phyloP scores from a whole-genome alignment of 2,797 vertebrate species.

The Lacerta viridis region DNA sequence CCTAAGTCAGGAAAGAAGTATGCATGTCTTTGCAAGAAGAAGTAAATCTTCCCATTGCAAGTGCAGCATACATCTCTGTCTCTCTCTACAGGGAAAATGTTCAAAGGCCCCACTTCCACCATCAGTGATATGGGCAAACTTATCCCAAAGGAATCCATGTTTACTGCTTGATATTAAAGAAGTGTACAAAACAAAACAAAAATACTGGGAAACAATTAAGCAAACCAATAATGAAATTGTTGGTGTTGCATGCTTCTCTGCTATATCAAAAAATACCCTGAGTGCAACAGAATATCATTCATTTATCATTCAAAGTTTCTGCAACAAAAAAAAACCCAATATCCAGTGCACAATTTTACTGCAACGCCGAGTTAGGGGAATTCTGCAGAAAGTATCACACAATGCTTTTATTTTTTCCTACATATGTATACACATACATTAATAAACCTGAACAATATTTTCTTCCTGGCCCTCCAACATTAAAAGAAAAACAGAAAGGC shows the following conservation, averaged over 20 bases:
- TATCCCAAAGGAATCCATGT: slow-evolving; percentile 29
- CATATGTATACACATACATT: slow-evolving; percentile 65
- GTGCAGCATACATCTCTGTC: background rate
- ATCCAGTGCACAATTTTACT: slow-evolving; percentile 73
- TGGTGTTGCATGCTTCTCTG: slow-evolving; percentile 70
- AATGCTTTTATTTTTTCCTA: slow-evolving; percentile 67
- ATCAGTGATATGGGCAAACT: background rate
- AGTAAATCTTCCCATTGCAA: background rate
- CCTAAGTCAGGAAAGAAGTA: background rate
- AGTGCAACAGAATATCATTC: slow-evolving; percentile 64
- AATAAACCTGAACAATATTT: slow-evolving; percentile 67
- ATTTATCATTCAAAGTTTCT: slow-evolving; percentile 72
- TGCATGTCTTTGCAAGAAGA: background rate
- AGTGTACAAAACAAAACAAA: slow-evolving; percentile 55
- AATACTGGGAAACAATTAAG: slow-evolving; percentile 56
- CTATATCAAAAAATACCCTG: slow-evolving; percentile 72
- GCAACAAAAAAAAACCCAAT: slow-evolving; percentile 68
- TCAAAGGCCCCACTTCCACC: background rate
- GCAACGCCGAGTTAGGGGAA: slow-evolving; percentile 72
- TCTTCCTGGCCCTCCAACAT: slow-evolving; percentile 77
- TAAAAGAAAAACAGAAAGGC: slow-evolving; percentile 54
- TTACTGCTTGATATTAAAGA: slow-evolving; percentile 67
- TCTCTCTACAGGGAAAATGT: background rate
- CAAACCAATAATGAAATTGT: slow-evolving; percentile 56
- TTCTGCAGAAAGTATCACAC: slow-evolving; percentile 71